These are phyloP conservation scores for Nipponia nippon DNA, from an alignment of 2,113 vertebrate species.

Conservation along the genomic window DNA sequence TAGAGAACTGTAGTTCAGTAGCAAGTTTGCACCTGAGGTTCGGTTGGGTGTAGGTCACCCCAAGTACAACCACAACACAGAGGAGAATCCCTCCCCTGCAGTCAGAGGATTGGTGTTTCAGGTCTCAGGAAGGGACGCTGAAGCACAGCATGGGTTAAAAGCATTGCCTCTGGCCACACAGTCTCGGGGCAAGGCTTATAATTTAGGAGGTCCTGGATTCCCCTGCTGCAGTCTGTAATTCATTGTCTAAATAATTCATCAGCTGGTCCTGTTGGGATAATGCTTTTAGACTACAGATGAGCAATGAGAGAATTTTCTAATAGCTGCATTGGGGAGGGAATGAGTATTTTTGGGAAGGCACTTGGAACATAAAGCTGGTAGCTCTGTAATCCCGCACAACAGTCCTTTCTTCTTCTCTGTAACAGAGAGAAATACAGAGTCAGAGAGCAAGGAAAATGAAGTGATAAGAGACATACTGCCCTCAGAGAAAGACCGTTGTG, in stretches of 20 bases:
- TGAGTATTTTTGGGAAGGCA: not conserved
- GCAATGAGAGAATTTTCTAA: not conserved
- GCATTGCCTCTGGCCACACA: not conserved
- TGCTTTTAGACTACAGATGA: constrained; percentile 24
- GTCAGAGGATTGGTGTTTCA: not conserved
- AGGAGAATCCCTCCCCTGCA: not conserved
- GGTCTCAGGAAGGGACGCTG: not conserved
- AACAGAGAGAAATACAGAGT: rapidly evolving
- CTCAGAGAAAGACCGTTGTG: not conserved
- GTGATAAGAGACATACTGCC: not conserved
- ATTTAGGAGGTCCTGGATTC: not conserved
- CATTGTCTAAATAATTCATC: constrained; percentile 41
- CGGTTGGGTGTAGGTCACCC: not conserved
- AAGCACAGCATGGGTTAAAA: not conserved
- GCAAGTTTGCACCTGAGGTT: not conserved
- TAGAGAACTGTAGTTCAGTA: not conserved
- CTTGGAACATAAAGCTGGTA: not conserved
- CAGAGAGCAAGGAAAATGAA: not conserved
- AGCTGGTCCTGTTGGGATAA: not conserved
- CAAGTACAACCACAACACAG: not conserved
- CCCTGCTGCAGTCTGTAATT: constrained; percentile 5
- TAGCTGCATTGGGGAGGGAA: not conserved
- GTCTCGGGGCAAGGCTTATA: not conserved
- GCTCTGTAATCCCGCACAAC: not conserved
- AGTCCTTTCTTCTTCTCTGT: not conserved